Percentiles rank a stretch among this genome's conserved stretches.
Conservation (phyloP, 2,888 invertebrate species). For the Parnassius apollo region DNA sequence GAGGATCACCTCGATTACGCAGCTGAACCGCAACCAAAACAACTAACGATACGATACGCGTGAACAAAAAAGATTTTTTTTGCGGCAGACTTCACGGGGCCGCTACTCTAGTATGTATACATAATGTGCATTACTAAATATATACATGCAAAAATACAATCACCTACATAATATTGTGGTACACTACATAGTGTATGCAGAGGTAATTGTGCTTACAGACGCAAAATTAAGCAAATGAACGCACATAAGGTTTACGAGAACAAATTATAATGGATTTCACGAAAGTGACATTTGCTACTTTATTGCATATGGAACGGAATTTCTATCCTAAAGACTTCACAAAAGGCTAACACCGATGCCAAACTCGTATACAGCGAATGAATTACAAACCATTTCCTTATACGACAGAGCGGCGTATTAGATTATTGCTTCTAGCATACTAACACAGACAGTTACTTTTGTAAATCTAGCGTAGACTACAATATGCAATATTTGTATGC, state of each 20-base stretch:
- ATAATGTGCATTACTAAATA: not conserved
- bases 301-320: constrained; percentile 26
- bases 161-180: not conserved
- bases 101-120: not conserved
- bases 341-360: constrained; percentile 38
- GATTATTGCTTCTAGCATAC: constrained; percentile 45
- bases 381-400: constrained; percentile 54
- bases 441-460: constrained; percentile 46
- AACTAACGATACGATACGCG: constrained; percentile 54
- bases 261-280: not conserved
- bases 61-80: constrained; percentile 59
- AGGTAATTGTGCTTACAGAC: constrained; percentile 56
- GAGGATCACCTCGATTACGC: constrained; percentile 74
- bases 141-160: not conserved
- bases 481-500: constrained; percentile 21
- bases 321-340: constrained; percentile 27
- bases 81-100: constrained; percentile 42
- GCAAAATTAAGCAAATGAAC: constrained; percentile 32
- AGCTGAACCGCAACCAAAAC: constrained; percentile 57
- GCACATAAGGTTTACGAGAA: constrained; percentile 5
- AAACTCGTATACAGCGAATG: constrained; percentile 49
- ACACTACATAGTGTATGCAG: not conserved
- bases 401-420: constrained; percentile 44
- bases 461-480: constrained; percentile 28
- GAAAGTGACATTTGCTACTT: constrained; percentile 23